Percentiles rank a stretch among this genome's conserved stretches.
These are phyloP conservation scores for Sepioteuthis lessoniana DNA, from an alignment of 2,888 invertebrate genomes.

Conservation along the genomic window DNA sequence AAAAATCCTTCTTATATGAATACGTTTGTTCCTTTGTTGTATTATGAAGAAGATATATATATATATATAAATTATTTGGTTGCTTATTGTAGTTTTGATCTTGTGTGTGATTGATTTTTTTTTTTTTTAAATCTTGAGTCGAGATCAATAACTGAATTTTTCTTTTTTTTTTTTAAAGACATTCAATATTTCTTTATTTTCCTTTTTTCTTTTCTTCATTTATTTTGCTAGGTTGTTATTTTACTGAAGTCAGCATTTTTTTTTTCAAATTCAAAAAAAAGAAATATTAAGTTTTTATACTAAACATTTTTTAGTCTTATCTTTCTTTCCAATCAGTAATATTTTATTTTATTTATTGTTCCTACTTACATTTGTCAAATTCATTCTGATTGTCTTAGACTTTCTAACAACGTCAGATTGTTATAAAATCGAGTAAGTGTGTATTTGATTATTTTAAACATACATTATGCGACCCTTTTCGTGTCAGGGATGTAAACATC, in stretches of 20 bases:
- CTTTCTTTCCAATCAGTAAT: too few species aligned
- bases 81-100: neutral
- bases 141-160: too few species aligned
- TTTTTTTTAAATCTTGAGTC: neutral
- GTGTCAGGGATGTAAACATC: neutral
- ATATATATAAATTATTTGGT: neutral
- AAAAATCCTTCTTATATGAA: neutral
- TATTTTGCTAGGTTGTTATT: neutral
- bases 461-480: neutral
- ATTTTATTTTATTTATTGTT: too few species aligned
- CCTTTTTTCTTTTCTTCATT: neutral
- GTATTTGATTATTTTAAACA: neutral
- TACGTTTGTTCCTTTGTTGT: neutral
- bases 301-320: too few species aligned
- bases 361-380: too few species aligned
- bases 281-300: too few species aligned
- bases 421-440: neutral
- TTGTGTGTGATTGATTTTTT: neutral
- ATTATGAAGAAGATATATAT: neutral
- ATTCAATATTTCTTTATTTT: too few species aligned
- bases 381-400: too few species aligned
- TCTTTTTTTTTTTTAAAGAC: too few species aligned
- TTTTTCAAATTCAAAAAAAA: too few species aligned
- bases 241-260: too few species aligned
- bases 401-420: too few species aligned